Conservation (phyloP, 35 echinoderm and acorn worm genomes). For the Apostichopus californicus region DNA sequence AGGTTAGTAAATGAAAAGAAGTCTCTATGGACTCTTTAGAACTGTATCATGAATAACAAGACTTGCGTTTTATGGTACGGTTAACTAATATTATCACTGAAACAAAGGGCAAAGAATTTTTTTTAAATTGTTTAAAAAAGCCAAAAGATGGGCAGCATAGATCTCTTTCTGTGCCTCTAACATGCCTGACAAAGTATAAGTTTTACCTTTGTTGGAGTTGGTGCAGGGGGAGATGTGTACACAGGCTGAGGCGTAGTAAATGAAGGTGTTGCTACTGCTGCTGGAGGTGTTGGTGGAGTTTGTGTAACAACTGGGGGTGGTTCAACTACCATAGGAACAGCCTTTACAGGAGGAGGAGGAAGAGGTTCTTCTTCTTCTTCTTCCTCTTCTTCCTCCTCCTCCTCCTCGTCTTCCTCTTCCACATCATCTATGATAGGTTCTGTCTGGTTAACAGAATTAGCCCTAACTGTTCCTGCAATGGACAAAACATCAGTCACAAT, state of each 20-base stretch:
- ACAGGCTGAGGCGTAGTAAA: slow-evolving; percentile 50
- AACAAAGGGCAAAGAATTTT: too few species aligned
- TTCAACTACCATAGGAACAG: background rate
- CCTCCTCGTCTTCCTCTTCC: slow-evolving; percentile 30
- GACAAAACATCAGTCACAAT: background rate
- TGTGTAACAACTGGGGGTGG: slow-evolving; percentile 11
- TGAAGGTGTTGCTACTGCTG: slow-evolving; percentile 3
- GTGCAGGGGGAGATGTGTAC: slow-evolving; percentile 47
- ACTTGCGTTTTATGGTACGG: too few species aligned
- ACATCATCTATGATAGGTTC: slow-evolving; percentile 40
- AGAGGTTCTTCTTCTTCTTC: slow-evolving; percentile 24
- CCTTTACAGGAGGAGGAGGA: slow-evolving; percentile 23
- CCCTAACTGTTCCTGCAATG: slow-evolving; percentile 25
- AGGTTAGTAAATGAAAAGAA: background rate
- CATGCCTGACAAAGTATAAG: background rate
- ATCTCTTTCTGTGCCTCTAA: too few species aligned
- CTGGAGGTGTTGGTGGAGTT: background rate
- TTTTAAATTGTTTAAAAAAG: too few species aligned
- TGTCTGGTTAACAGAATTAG: slow-evolving; percentile 15
- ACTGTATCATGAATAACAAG: too few species aligned
- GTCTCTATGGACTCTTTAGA: too few species aligned
- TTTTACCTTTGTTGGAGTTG: slow-evolving; percentile 58
- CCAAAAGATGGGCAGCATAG: too few species aligned
- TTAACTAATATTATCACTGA: too few species aligned
- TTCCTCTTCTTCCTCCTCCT: slow-evolving; percentile 40